Percentiles rank a stretch among this genome's conserved stretches.
Conservation (phyloP, 2,797 vertebrate genomes). For the Tapera naevia region DNA sequence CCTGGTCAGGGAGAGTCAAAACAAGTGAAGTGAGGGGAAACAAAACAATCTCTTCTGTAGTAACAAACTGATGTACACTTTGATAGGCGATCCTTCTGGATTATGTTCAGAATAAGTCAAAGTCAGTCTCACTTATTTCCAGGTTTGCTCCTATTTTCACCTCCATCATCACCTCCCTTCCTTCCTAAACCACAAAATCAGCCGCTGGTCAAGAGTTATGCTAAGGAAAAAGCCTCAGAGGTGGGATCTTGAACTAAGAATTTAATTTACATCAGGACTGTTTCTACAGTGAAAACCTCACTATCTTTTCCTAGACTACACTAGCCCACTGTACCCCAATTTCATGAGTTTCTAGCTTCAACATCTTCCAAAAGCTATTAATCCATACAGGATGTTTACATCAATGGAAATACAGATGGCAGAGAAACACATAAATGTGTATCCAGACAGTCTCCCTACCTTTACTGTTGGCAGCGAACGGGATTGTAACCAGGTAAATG, state of each 20-base stretch:
- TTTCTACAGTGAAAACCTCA: not conserved
- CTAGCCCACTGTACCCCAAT: not conserved
- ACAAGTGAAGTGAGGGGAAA: rapidly evolving
- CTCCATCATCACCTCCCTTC: not conserved
- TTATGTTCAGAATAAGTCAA: not conserved
- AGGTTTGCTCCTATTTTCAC: not conserved
- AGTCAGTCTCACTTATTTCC: not conserved
- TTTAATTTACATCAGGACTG: not conserved
- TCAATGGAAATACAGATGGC: not conserved
- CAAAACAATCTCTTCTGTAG: not conserved
- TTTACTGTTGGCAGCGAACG: not conserved
- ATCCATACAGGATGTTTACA: not conserved
- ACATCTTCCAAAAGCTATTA: not conserved
- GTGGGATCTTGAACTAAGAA: not conserved
- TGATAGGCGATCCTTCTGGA: not conserved
- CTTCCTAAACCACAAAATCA: not conserved
- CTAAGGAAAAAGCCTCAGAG: not conserved
- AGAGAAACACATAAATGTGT: not conserved
- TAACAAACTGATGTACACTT: not conserved
- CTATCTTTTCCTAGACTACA: not conserved
- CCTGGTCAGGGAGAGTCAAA: not conserved
- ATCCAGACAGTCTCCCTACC: not conserved
- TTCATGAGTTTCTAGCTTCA: not conserved
- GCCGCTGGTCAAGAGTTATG: not conserved
- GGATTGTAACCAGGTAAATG: not conserved